Conservation (phyloP, 2,888 invertebrate species). For the Scaptomyza tumidula region DNA sequence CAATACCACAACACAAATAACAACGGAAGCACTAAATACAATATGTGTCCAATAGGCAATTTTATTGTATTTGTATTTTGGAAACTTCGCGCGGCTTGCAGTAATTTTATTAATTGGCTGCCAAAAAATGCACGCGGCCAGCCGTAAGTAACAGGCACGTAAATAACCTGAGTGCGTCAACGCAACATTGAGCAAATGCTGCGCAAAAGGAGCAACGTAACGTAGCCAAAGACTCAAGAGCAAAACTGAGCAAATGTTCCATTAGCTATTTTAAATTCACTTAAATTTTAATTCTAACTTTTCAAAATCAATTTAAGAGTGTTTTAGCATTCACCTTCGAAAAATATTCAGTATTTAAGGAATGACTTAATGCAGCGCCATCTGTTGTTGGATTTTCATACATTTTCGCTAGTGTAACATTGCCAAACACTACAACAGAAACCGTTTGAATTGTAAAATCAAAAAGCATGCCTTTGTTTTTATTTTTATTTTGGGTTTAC, state of each 20-base stretch:
- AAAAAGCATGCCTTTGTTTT: slow-evolving; percentile 27
- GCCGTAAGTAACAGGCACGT: slow-evolving; percentile 45
- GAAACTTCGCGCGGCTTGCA: slow-evolving; percentile 46
- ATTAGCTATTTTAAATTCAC: too few species aligned
- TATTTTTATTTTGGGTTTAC: background rate
- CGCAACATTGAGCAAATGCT: slow-evolving; percentile 17
- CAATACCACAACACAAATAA: slow-evolving; percentile 39
- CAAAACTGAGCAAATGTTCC: slow-evolving; percentile 3
- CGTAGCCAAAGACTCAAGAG: slow-evolving; percentile 1
- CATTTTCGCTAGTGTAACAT: background rate
- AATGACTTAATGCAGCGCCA: slow-evolving; percentile 22
- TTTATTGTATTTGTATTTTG: slow-evolving; percentile 15
- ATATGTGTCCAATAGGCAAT: slow-evolving; percentile 16
- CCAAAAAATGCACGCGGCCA: slow-evolving; percentile 55
- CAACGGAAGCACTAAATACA: slow-evolving; percentile 27
- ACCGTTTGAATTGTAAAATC: slow-evolving; percentile 1
- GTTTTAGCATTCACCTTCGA: too few species aligned
- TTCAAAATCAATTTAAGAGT: too few species aligned
- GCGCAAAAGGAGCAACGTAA: slow-evolving; percentile 22
- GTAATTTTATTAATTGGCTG: slow-evolving; percentile 40
- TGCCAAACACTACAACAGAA: slow-evolving; percentile 16
- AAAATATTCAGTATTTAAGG: background rate
- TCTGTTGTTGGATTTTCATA: slow-evolving; percentile 4
- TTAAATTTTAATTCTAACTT: too few species aligned
- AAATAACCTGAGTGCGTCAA: slow-evolving; percentile 30